A percentile compares a stretch with the other conserved stretches of the same genome.
These are phyloP conservation scores for Willowsia nigromaculata DNA, from an alignment of 2,888 invertebrate species.

Conservation along the genomic window DNA sequence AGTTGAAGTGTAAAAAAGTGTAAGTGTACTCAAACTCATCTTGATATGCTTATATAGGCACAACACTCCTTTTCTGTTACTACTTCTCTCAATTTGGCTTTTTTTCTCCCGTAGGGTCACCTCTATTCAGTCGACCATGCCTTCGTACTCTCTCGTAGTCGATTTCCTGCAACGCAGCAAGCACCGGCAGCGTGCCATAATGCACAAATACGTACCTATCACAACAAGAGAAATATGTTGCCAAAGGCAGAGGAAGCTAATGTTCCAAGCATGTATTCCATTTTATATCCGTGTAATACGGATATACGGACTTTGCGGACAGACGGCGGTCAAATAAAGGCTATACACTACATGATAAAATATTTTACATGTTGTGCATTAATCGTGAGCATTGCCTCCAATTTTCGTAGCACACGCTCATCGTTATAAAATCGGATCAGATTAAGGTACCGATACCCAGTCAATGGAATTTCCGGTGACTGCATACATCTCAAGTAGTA, in stretches of 20 bases:
- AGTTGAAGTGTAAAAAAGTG: neutral
- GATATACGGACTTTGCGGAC: slow-evolving; percentile 34
- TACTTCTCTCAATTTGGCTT: slow-evolving; percentile 47
- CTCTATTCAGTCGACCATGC: slow-evolving; percentile 55
- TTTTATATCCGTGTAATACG: neutral
- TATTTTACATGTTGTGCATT: slow-evolving; percentile 17
- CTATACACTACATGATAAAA: neutral
- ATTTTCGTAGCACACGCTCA: slow-evolving; percentile 37
- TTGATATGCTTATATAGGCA: slow-evolving; percentile 12
- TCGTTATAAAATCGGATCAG: slow-evolving; percentile 27
- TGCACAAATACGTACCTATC: neutral
- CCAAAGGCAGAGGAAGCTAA: too few species aligned
- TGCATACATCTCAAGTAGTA: slow-evolving; percentile 14
- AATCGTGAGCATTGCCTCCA: slow-evolving; percentile 33
- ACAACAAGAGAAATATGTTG: neutral
- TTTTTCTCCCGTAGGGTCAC: slow-evolving; percentile 59
- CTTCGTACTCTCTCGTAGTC: slow-evolving; percentile 40
- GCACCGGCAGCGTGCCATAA: slow-evolving; percentile 16
- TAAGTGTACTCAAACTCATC: slow-evolving; percentile 34
- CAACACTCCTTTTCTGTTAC: slow-evolving; percentile 46
- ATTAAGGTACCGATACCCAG: slow-evolving; percentile 42
- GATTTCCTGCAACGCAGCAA: slow-evolving; percentile 55
- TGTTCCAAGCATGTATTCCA: neutral
- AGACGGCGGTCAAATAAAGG: neutral
- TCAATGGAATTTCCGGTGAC: slow-evolving; percentile 72